Percentiles rank a stretch among this genome's conserved stretches.
These are phyloP conservation scores for Chydorus sphaericus DNA, from an alignment of 2,888 invertebrate species.

Conservation along the genomic window DNA sequence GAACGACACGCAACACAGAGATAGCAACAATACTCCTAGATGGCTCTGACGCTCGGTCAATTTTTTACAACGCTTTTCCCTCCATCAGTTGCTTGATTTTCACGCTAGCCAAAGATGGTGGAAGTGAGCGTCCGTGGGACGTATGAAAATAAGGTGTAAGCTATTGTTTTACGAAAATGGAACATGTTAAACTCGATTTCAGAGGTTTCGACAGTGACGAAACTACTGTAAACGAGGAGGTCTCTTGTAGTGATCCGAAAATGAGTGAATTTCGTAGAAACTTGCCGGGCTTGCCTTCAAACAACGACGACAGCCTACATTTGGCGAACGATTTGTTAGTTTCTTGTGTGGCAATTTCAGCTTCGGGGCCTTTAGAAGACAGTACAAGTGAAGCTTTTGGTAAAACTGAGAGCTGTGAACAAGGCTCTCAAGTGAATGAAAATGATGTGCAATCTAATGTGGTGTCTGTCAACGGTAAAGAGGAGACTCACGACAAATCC, in stretches of 20 bases:
- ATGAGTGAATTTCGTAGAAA: constrained; percentile 10
- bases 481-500: neutral
- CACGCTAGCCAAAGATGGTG: too few species aligned
- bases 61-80: too few species aligned
- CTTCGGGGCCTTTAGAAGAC: constrained; percentile 8
- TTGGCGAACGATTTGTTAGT: constrained; percentile 3
- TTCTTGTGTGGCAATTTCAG: constrained; percentile 6
- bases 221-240: neutral
- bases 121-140: too few species aligned
- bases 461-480: neutral
- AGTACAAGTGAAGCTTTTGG: neutral
- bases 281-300: constrained; percentile 7
- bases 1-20: too few species aligned
- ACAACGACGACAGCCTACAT: neutral
- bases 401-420: neutral
- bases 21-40: too few species aligned
- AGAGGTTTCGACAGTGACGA: constrained; percentile 9
- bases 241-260: neutral
- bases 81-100: too few species aligned
- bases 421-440: neutral
- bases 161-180: too few species aligned
- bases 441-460: neutral
- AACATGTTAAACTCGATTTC: constrained; percentile 6
- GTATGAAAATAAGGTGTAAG: too few species aligned
- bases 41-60: too few species aligned